Evolutionary conservation across 2,888 invertebrate species (phyloP), one percentile per base, ranked within the genome.

Genomic region (Tetragnatha montana): DNA sequence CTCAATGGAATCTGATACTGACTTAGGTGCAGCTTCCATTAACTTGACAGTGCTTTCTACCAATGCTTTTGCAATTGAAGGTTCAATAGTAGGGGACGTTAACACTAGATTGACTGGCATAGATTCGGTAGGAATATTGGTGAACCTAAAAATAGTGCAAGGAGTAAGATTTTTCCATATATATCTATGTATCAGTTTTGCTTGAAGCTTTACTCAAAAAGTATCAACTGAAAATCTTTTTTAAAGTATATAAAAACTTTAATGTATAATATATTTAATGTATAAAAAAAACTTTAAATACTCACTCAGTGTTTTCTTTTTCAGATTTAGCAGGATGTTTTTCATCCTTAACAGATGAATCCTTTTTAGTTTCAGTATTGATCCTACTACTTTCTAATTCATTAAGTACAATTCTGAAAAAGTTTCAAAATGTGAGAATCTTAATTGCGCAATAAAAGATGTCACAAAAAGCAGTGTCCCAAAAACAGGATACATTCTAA

Each of bases 381-480:
- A 21, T 14, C 74, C 88, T 83, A 70, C 88, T 88, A 49, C 88
- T 88, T 74, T 86, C 86, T 74, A 86, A 74, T 47, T 80, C 74
- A 80, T 74, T 19, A 68, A 74, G 51, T 51, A 60, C 47, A 17
- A 80, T 60, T 21, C 86, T 86, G 22, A 60, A 60, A 60, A 35
- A 35, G 35, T 35, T 7, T 60, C 60, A 60, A 60, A 35, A 60
- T 8, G 12, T 60, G 17, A 7, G 4, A 60, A 60, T 35, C 35
- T 35, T 2, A 35, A 35, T 4, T 35, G 17, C 1, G 60, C 60
- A 60, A 17, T 60, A 10, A 14, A 60, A 60, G 17, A 60, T 60
- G 14, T 60, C 12, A 4, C 1, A 35, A 35, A 35, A 35, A 10
- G 60, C 7, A 60, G 12, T 60, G 6, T 10, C 14, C 6, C 14